A percentile compares a stretch with the other conserved stretches of the same genome.
Evolutionary conservation across 2,888 invertebrate genomes (phyloP).

Genomic region (Drosophila engyochracea): DNA sequence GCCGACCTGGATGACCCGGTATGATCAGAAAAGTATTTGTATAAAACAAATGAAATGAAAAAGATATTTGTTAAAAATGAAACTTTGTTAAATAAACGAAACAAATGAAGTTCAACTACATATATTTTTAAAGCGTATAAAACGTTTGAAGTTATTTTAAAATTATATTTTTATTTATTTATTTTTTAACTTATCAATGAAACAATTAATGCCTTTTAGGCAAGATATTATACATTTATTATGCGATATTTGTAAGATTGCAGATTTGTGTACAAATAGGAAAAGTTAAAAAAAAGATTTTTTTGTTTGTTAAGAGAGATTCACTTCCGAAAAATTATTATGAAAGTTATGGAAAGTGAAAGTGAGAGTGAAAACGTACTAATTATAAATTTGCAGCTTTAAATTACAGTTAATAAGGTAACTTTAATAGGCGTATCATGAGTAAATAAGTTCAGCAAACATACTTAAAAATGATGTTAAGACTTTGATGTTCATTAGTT

Average conservation of each 20-base stretch:
- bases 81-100: not conserved
- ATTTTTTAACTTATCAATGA: not conserved
- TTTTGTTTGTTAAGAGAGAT: too few species aligned
- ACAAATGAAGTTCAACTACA: not conserved
- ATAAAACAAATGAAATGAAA: not conserved
- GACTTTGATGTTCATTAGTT: slow-evolving; percentile 5
- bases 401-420: not conserved
- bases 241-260: not conserved
- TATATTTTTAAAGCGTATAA: not conserved
- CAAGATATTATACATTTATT: not conserved
- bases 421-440: not conserved
- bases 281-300: too few species aligned
- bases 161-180: not conserved
- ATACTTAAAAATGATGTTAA: not conserved
- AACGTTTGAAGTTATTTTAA: not conserved
- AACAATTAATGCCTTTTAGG: not conserved
- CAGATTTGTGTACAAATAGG: not conserved
- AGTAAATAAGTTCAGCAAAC: not conserved
- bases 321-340: not conserved
- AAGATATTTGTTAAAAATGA: not conserved
- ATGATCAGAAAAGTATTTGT: not conserved
- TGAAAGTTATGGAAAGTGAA: not conserved
- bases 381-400: not conserved
- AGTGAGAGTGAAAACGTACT: not conserved
- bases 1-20: not conserved